phyloP scores from a whole-genome alignment of 1,140 invertebrate genomes.

The Zaprionus gabonicus region DNA sequence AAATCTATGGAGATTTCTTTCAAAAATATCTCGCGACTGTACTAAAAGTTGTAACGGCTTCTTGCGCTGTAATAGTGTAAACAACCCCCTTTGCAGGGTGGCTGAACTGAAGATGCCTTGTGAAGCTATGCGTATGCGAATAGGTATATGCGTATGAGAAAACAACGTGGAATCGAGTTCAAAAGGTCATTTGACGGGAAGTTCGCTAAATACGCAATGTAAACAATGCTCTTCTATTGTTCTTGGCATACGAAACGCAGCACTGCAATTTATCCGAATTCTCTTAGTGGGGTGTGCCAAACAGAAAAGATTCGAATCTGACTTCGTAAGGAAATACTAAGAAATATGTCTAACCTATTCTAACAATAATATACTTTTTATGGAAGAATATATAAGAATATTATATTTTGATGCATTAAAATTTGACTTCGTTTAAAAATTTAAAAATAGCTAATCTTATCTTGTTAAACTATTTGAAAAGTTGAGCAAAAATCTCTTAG shows the following conservation, averaged over 20 bases:
- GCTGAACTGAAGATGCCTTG: constrained; percentile 4
- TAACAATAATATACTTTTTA: too few relatives aligned
- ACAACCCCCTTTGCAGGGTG: constrained; percentile 32
- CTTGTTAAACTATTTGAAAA: too few relatives aligned
- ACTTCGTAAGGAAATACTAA: not conserved
- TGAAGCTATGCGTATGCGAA: not conserved
- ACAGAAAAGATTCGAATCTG: not conserved
- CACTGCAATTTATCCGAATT: not conserved
- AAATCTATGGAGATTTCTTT: constrained; percentile 15
- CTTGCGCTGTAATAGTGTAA: constrained; percentile 19
- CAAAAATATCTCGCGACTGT: constrained; percentile 18
- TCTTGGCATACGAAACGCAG: not conserved
- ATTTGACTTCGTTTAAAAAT: too few relatives aligned
- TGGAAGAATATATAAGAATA: too few relatives aligned
- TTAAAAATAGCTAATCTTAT: too few relatives aligned
- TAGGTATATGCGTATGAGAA: not conserved
- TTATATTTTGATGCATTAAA: too few relatives aligned
- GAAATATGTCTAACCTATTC: not conserved
- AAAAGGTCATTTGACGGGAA: constrained; percentile 34
- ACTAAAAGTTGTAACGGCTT: constrained; percentile 20
- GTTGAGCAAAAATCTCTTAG: too few relatives aligned
- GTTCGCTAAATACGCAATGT: not conserved
- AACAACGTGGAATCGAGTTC: constrained; percentile 15
- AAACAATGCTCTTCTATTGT: constrained; percentile 61
- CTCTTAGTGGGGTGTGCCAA: not conserved